Conservation (phyloP, 2,113 vertebrate species). For the Trematocara stigmaticum region DNA sequence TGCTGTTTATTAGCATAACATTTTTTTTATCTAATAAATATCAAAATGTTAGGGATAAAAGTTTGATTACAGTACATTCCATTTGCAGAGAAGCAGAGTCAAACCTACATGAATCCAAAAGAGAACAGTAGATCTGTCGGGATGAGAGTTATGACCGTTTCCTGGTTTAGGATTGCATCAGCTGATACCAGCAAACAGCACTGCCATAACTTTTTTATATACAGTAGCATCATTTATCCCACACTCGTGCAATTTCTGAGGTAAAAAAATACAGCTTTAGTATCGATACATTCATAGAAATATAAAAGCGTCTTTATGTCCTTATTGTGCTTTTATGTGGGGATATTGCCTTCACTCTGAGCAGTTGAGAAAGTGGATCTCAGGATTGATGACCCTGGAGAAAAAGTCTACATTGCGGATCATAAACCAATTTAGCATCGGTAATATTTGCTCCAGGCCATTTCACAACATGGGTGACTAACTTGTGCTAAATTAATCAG, state of each 20-base stretch:
- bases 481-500: slow-evolving; percentile 8
- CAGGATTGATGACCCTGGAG: slow-evolving; percentile 9
- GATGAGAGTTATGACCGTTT: slow-evolving; percentile 11
- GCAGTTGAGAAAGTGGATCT: slow-evolving; percentile 24
- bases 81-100: slow-evolving; percentile 53
- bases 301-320: slow-evolving; percentile 61
- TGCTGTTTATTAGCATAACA: slow-evolving; percentile 70
- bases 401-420: slow-evolving; percentile 4
- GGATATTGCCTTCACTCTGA: slow-evolving; percentile 57
- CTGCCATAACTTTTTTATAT: background rate
- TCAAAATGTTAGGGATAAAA: slow-evolving; percentile 51
- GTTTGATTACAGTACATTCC: slow-evolving; percentile 70
- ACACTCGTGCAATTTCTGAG: slow-evolving; percentile 41
- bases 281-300: slow-evolving; percentile 72
- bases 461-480: slow-evolving; percentile 10
- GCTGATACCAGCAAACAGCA: slow-evolving; percentile 25
- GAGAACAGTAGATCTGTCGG: slow-evolving; percentile 32
- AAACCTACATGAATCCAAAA: slow-evolving; percentile 41
- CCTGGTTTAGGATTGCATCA: slow-evolving; percentile 44
- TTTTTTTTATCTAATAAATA: slow-evolving; percentile 62
- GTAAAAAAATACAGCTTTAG: slow-evolving; percentile 69
- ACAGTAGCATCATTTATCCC: slow-evolving; percentile 8
- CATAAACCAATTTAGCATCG: slow-evolving; percentile 6
- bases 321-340: slow-evolving; percentile 64
- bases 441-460: slow-evolving; percentile 24